These are phyloP conservation scores for Syngnathus typhle DNA, from an alignment of 2,113 vertebrate species.

Conservation along the genomic window DNA sequence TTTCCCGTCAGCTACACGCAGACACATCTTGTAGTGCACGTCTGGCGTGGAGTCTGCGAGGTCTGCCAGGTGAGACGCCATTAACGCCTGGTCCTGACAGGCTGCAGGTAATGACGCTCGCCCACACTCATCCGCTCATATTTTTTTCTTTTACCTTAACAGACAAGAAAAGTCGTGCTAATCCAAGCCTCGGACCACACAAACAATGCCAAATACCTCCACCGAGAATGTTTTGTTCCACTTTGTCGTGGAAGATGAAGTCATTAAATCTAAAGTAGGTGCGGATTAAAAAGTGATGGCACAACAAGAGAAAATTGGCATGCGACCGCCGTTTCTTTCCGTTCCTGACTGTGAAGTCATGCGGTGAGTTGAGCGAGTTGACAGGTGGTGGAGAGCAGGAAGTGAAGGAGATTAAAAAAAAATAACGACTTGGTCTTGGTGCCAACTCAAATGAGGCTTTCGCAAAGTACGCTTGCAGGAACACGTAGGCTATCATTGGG, in stretches of 20 bases:
- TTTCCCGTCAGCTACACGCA: conserved; percentile 19
- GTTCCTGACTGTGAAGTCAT: neutral
- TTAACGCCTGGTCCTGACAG: conserved; percentile 61
- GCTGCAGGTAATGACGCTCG: conserved; percentile 46
- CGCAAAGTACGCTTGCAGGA: neutral
- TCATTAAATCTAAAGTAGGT: conserved; percentile 2
- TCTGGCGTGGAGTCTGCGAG: conserved; percentile 45
- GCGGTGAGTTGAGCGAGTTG: neutral
- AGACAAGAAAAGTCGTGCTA: neutral
- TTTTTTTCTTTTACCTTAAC: neutral
- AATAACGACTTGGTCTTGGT: neutral
- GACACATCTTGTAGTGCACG: conserved; percentile 22
- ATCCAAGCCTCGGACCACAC: neutral
- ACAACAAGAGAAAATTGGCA: conserved; percentile 6
- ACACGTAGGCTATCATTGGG: neutral
- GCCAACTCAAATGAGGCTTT: neutral
- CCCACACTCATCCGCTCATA: conserved; percentile 11
- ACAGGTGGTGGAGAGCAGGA: conserved; percentile 9
- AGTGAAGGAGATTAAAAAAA: conserved; percentile 8
- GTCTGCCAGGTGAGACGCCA: conserved; percentile 62
- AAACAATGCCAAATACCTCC: neutral
- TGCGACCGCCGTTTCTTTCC: neutral
- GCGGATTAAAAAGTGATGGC: neutral
- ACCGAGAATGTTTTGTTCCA: neutral
- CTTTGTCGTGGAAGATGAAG: neutral